Evolutionary conservation across 2,888 invertebrate species (phyloP).

Genomic region (Dermolepida albohirtum): DNA sequence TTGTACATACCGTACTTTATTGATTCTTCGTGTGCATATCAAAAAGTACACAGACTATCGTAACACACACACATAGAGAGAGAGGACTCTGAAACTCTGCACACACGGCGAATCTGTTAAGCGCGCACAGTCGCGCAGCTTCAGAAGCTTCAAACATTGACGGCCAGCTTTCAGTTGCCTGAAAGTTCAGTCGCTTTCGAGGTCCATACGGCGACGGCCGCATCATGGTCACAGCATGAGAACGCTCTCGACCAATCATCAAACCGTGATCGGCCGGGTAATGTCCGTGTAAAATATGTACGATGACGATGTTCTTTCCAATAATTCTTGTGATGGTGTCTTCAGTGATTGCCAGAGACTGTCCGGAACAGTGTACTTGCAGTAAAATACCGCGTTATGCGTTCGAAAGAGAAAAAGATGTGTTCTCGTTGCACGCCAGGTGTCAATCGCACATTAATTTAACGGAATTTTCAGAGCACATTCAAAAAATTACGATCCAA

Average conservation of each 20-base stretch:
- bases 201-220: constrained; percentile 3
- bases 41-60: no score
- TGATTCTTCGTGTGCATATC: no score
- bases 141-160: constrained; percentile 23
- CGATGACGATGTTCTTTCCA: constrained; percentile 59
- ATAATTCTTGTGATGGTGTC: constrained; percentile 57
- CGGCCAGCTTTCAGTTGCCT: constrained; percentile 26
- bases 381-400: constrained; percentile 51
- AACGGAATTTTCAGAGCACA: constrained; percentile 45
- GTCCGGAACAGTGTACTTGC: constrained; percentile 59
- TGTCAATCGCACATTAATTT: constrained; percentile 44
- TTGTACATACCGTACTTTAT: no score
- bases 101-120: not conserved
- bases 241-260: constrained; percentile 25
- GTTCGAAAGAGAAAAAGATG: constrained; percentile 13
- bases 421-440: constrained; percentile 37
- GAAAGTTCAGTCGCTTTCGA: constrained; percentile 38
- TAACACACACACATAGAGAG: not conserved
- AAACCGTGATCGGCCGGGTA: constrained; percentile 12
- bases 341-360: constrained; percentile 54
- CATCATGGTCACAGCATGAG: constrained; percentile 19
- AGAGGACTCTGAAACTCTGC: not conserved
- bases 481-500: constrained; percentile 46
- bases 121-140: constrained; percentile 39
- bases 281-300: constrained; percentile 43